These are phyloP conservation scores for Rhopilema esculentum DNA, from an alignment of 30 jellyfish, hydroid and myxozoan species.

Conservation along the genomic window DNA sequence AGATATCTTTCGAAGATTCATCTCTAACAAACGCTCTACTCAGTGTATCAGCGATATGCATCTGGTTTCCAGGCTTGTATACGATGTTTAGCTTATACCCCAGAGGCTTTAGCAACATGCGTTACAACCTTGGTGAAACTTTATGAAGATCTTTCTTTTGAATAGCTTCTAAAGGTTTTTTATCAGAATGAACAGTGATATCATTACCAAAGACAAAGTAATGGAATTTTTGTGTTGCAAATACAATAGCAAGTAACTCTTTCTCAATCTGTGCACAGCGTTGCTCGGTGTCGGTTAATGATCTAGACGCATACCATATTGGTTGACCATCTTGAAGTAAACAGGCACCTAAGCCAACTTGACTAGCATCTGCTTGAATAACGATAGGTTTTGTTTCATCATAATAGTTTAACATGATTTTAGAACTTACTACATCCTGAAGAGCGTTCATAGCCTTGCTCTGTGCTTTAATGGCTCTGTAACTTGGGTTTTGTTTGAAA, in stretches of 20 bases:
- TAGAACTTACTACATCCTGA: too few relatives aligned
- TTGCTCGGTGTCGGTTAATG: too few relatives aligned
- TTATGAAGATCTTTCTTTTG: slow-evolving; percentile 6
- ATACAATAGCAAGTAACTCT: too few relatives aligned
- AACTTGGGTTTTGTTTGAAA: not conserved
- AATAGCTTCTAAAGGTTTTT: slow-evolving; percentile 15
- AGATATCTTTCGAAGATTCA: not conserved
- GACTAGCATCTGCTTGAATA: too few relatives aligned
- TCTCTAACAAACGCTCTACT: slow-evolving; percentile 10
- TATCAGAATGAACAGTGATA: not conserved
- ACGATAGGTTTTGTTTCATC: too few relatives aligned
- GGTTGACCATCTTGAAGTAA: too few relatives aligned
- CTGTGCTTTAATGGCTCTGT: not conserved
- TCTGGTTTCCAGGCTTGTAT: slow-evolving; percentile 27
- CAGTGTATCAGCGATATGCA: slow-evolving; percentile 22
- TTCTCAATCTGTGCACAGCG: too few relatives aligned
- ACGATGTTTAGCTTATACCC: not conserved
- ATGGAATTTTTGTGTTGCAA: too few relatives aligned
- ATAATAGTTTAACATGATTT: too few relatives aligned
- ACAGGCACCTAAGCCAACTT: too few relatives aligned
- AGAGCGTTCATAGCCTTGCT: too few relatives aligned
- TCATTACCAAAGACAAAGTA: not conserved
- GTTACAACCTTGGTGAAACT: slow-evolving; percentile 22
- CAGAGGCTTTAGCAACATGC: slow-evolving; percentile 15
- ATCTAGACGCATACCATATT: too few relatives aligned